phyloP scores from a whole-genome alignment of 1,140 invertebrate genomes.

The Caenorhabditis elegans region DNA sequence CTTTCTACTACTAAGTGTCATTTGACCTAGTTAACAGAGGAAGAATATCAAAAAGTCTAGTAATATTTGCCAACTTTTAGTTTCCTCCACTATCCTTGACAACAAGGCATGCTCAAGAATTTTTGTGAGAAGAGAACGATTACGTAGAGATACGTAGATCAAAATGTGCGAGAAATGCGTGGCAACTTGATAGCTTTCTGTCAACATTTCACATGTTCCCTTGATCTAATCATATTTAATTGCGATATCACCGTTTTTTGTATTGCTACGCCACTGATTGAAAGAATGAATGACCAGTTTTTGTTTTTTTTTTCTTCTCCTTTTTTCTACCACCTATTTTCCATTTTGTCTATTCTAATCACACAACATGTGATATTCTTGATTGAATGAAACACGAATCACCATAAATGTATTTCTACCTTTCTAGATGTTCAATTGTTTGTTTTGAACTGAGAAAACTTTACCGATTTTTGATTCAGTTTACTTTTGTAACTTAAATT shows the following conservation, averaged over 20 bases:
- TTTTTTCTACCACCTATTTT: neutral
- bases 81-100: constrained; percentile 5
- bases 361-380: neutral
- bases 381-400: no score
- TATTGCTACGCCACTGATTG: neutral
- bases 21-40: neutral
- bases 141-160: neutral
- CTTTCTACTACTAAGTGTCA: neutral
- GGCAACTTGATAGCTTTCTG: neutral
- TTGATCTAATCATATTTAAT: neutral
- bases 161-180: neutral
- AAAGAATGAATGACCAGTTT: neutral
- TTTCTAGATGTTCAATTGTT: no score
- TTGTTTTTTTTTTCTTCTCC: neutral
- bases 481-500: no score
- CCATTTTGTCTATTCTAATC: neutral
- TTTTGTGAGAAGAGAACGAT: neutral
- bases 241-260: neutral
- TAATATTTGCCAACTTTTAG: constrained; percentile 23
- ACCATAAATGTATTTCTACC: no score
- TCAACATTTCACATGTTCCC: neutral
- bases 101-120: neutral
- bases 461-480: no score
- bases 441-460: no score
- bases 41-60: neutral